Base-by-base conservation (phyloP, 2,113 vertebrate genomes). In the Pterocles burchelli region DNA sequence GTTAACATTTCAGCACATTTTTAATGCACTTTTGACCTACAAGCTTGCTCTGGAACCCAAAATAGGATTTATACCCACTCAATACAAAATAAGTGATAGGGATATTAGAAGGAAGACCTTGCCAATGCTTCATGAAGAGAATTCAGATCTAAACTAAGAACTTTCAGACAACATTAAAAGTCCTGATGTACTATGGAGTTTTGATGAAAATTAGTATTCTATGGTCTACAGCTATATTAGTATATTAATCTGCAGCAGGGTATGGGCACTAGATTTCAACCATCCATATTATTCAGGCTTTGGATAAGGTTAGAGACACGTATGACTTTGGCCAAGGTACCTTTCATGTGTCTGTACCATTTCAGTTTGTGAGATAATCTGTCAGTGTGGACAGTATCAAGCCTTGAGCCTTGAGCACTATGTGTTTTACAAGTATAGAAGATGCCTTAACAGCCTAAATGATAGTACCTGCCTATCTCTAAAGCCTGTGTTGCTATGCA, bases 1-100 rank as follows among this genome's bases (percentile, higher is more conserved):
- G 68, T 75, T 95, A 94, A 71, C 88, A 91, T 73, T 80, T 96
- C 71, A 93, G 72, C 76, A 90, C 68, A 84, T 84, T 93, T 91
- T 74, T 11, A 88, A 75, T 48, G 48, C 34, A 54, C 61, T 91
- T 93, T 41, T 94, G 72, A 89, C 68, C 83, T 88, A 74, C 52
- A 62, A 43, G 48, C 28, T 88, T 88, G 36, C 10, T 66, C n/a
- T 65, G 49, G 41, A 97, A 85, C 65, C 43, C 41, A 85, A 73
- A 94, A 82, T 22, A 94, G 45, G 20, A 46, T 95, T 92, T 80
- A 78, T 85, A 75, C 10, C 10, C 48, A 72, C 54, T 61, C 57
- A 55, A 33, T 65, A 57, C 7, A 21, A 92, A 87, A 34, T 57
- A 66, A 89, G 29, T 22, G 34, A 52, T 10, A 71, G 31, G 11